Evolutionary conservation across 1,140 invertebrate species (phyloP).

Genomic region (Atta texana): DNA sequence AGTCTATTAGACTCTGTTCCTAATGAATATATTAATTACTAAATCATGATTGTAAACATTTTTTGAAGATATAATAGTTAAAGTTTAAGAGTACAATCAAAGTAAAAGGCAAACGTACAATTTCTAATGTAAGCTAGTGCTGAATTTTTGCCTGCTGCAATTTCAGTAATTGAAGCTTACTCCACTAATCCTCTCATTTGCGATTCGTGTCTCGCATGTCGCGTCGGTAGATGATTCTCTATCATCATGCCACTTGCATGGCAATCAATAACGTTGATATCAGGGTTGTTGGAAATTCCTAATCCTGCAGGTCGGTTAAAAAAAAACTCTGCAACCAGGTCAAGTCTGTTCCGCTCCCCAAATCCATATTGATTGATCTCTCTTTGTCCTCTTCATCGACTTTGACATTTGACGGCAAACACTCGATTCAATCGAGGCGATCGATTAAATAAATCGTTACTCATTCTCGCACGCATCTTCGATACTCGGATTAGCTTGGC

Average conservation of each 20-base stretch:
- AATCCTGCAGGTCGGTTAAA: constrained; percentile 22
- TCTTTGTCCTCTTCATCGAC: neutral
- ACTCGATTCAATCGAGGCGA: constrained; percentile 28
- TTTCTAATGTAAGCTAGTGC: constrained; percentile 3
- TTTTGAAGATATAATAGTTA: neutral
- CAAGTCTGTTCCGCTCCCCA: constrained; percentile 1
- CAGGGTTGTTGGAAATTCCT: constrained; percentile 31
- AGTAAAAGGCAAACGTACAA: neutral
- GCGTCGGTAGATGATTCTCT: neutral
- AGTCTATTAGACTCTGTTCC: neutral
- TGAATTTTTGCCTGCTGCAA: neutral
- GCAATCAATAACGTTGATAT: constrained; percentile 32
- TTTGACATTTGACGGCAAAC: neutral
- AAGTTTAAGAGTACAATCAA: neutral
- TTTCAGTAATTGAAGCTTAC: constrained; percentile 24
- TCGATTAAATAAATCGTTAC: constrained; percentile 74
- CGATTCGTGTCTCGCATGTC: neutral
- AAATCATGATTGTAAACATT: neutral
- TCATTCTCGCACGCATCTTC: constrained; percentile 72
- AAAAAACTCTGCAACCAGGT: constrained; percentile 11
- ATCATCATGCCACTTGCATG: constrained; percentile 8
- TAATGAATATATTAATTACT: neutral
- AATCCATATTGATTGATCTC: constrained; percentile 28
- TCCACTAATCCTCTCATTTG: neutral
- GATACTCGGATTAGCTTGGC: constrained; percentile 73